Conservation (phyloP, 2,888 invertebrate genomes). For the Eupithecia insigniata region DNA sequence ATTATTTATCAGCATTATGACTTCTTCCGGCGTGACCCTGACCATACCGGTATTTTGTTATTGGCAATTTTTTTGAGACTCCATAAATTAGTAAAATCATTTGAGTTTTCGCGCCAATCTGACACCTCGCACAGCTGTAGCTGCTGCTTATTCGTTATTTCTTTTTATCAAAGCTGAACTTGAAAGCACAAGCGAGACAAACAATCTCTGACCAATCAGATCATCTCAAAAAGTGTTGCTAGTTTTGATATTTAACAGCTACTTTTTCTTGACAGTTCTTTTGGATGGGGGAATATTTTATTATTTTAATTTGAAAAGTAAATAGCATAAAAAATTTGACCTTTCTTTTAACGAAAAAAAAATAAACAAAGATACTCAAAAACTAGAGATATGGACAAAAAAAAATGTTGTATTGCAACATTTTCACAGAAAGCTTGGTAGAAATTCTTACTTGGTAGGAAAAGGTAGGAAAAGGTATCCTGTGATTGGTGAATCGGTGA, state of each 20-base stretch:
- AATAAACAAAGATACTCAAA: not conserved
- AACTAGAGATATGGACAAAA: not conserved
- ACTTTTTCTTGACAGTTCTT: not conserved
- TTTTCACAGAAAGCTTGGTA: not conserved
- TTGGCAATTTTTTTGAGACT: not conserved
- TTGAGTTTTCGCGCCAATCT: not conserved
- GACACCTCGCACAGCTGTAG: not conserved
- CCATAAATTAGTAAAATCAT: not conserved
- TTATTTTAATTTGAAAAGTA: not conserved
- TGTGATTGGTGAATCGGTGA: slow-evolving; percentile 61
- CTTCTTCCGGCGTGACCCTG: not conserved
- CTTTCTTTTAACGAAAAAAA: not conserved
- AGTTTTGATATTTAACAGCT: not conserved
- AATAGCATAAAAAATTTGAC: not conserved
- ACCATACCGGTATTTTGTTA: not conserved
- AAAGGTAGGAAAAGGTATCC: slow-evolving; percentile 51
- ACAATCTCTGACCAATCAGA: not conserved
- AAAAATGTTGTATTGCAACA: not conserved
- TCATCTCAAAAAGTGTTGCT: not conserved
- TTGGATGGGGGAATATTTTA: not conserved
- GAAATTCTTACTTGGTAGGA: slow-evolving; percentile 17
- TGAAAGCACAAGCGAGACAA: not conserved
- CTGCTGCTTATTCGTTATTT: not conserved
- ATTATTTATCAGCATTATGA: not conserved
- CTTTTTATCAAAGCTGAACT: not conserved